These are phyloP conservation scores for Palythoa caribaeorum DNA, from an alignment of 92 coral and sea anemone species.

Conservation along the genomic window DNA sequence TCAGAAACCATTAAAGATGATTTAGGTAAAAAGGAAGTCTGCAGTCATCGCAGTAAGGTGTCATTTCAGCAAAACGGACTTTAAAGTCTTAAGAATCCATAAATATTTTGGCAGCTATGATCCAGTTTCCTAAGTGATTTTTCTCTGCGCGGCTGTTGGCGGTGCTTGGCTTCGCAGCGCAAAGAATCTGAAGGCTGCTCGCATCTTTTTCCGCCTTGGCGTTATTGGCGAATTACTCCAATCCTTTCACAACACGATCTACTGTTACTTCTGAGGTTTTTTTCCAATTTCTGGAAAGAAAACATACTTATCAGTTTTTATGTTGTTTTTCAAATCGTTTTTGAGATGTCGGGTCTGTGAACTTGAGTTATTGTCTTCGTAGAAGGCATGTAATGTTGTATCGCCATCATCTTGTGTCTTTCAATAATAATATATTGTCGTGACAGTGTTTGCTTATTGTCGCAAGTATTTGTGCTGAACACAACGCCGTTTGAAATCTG, in stretches of 20 bases:
- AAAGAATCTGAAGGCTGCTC: background rate
- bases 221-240: too few species aligned
- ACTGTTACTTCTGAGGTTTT: slow-evolving; percentile 10
- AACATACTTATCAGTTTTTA: slow-evolving; percentile 20
- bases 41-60: background rate
- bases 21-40: background rate
- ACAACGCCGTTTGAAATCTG: too few species aligned
- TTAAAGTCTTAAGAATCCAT: background rate
- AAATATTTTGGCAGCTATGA: background rate
- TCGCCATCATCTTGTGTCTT: background rate
- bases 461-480: too few species aligned
- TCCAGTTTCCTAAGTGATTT: background rate
- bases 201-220: slow-evolving; percentile 20
- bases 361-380: background rate
- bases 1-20: too few species aligned
- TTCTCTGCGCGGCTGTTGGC: slow-evolving; percentile 9
- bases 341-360: background rate
- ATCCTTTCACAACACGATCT: too few species aligned
- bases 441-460: too few species aligned
- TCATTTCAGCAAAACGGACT: too few species aligned
- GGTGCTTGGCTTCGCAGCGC: slow-evolving; percentile 33
- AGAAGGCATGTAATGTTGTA: background rate
- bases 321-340: background rate
- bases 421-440: too few species aligned
- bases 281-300: slow-evolving; percentile 41